Evolutionary conservation across 2,797 vertebrate genomes (phyloP), one percentile per base, ranked within the genome.

Genomic region (Schizopygopsis pylzovi): DNA sequence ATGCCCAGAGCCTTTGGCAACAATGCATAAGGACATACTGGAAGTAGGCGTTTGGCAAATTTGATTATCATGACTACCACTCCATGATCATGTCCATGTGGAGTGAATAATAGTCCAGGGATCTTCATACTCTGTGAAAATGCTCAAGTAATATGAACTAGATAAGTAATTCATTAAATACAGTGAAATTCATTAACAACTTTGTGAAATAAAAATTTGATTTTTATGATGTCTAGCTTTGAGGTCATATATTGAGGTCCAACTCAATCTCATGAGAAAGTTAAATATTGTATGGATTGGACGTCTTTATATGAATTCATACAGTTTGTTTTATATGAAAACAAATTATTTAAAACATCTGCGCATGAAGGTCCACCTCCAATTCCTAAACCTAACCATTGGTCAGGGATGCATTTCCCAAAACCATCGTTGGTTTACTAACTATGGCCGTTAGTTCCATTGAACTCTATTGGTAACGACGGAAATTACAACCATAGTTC

Each of bases 31-130:
- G 4, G 52, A 77, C 86, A 87, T 84, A 54, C 79, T 87, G 84
- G 61, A 79, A 25, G 89, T 87, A 82, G 89, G 89, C 47, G 89
- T 89, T 81, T 87, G 86, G 87, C 89, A 87, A 84, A 84, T 77
- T 67, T 22, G 47, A 16, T 76, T 80, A 79, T 73, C 77, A 72
- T 80, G 84, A 82, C 25, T 86, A 47, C 49, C 43, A 82, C 43
- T 61, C 47, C 61, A 65, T 37, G 45, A 85, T 25, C n/a, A 82
- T 59, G 84, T 78, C 41, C 71, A 25, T 87, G 73, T 72, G 84
- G 77, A 86, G 37, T 43, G 75, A 65, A 71, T 56, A 83, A 82
- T 76, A 79, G 70, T 79, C 72, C n/a, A 45, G 71, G 72, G 15
- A 4, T 5, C 47, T 49, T 49, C 4, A 49, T 49, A 43, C 67